Evolutionary conservation across 1,140 invertebrate species (phyloP), one percentile per base, ranked within the genome.

Genomic region (Drosophila ironensis): DNA sequence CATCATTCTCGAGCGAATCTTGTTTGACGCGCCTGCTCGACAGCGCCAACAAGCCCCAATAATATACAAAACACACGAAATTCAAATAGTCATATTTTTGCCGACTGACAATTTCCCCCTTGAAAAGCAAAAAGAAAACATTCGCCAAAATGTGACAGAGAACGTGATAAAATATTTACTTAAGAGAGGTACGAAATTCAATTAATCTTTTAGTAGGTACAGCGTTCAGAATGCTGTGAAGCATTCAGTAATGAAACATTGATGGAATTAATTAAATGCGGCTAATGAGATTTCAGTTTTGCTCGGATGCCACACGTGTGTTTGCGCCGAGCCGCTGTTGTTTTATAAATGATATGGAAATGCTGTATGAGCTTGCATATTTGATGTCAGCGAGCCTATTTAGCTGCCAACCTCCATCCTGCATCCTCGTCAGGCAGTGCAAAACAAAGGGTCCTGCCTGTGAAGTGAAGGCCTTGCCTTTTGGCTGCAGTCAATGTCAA

Each of bases 401-500:
- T 35, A 12, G n/a, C 12, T 33, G 2, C 12, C n/a, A 9, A 14
- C 6, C 6, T 7, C 20, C 1, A 12, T 16, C 20, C 6, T 22
- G 7, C 5, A 24, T 4, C n/a, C 7, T 11, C 16, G 30, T 20
- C 8, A 37, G 16, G 17, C 2, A 11, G 3, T 16, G n/a, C 16
- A 53, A 45, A 11, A 60, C 16, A 45, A 22, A 45, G 12, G 20
- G 22, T 25, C 12, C 17, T n/a, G n/a, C n/a, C n/a, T n/a, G n/a
- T n/a, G n/a, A n/a, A 19, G 11, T n/a, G n/a, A 37, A 25, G 56
- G 33, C 56, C 56, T 63, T 11, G 60, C 57, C 59, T 42, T 50
- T 48, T 46, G 44, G 22, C 64, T 42, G 52, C 67, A 77, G 77
- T 51, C 78, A 82, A 70, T 84, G 78, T 82, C 78, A 82, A 84